Evolutionary conservation across 2,113 vertebrate genomes (phyloP).

Genomic region (Mungos mungo): DNA sequence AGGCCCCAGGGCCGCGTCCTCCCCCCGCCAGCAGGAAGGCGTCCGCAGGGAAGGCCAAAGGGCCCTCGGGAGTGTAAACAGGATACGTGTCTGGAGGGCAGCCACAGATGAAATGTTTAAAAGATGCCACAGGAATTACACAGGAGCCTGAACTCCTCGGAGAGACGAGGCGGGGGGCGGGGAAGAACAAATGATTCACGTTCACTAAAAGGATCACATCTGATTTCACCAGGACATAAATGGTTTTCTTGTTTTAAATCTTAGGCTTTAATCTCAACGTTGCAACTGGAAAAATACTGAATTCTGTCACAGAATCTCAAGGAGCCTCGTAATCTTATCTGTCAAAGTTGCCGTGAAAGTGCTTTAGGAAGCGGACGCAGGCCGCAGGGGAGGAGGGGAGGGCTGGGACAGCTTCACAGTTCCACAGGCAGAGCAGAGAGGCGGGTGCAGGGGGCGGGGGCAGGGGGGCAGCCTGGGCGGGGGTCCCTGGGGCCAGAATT

Average conservation of each 20-base stretch:
- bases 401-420: fast-evolving
- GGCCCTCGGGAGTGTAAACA: fast-evolving
- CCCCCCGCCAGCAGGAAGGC: neutral
- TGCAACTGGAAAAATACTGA: neutral
- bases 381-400: fast-evolving
- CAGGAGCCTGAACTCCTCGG: neutral
- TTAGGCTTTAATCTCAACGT: neutral
- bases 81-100: fast-evolving
- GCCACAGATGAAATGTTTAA: fast-evolving
- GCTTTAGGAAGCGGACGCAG: fast-evolving
- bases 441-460: neutral
- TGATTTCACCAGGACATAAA: neutral
- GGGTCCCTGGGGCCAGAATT: neutral
- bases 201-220: neutral
- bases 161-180: neutral
- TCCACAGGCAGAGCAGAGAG: neutral
- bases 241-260: neutral
- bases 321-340: neutral
- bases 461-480: fast-evolving
- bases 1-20: fast-evolving
- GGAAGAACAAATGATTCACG: fast-evolving
- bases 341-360: neutral
- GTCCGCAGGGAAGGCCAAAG: neutral
- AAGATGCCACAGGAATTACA: neutral
- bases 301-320: neutral